phyloP scores from a whole-genome alignment of 2,113 vertebrate genomes.

The Chaetodon auriga region DNA sequence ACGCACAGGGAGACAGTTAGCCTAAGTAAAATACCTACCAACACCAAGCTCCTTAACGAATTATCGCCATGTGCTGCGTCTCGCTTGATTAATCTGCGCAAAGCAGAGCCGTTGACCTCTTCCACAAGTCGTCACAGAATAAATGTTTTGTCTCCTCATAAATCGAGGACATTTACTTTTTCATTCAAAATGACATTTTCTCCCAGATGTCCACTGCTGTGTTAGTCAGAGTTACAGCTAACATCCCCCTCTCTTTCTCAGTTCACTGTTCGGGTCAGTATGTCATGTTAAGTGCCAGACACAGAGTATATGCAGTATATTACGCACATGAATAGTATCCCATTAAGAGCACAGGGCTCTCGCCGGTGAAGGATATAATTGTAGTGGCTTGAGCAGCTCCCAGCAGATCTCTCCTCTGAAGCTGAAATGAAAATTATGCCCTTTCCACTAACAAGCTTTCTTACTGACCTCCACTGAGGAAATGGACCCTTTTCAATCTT shows the following conservation, averaged over 20 bases:
- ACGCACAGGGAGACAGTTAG: neutral
- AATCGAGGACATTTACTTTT: neutral
- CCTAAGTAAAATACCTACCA: neutral
- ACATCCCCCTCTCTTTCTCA: neutral
- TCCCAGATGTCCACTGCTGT: neutral
- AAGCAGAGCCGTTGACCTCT: neutral
- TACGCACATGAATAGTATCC: slow-evolving; percentile 46
- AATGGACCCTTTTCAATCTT: slow-evolving; percentile 34
- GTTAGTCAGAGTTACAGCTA: slow-evolving; percentile 16
- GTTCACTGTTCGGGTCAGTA: slow-evolving; percentile 39
- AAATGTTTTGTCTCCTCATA: neutral
- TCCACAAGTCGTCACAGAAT: neutral
- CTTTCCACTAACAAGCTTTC: slow-evolving; percentile 62
- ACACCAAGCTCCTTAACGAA: neutral
- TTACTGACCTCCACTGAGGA: slow-evolving; percentile 49
- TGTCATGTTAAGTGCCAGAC: slow-evolving; percentile 44
- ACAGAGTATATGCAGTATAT: slow-evolving; percentile 36
- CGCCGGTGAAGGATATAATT: slow-evolving; percentile 54
- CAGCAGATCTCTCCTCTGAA: slow-evolving; percentile 34
- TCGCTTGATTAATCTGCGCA: neutral
- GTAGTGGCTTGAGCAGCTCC: slow-evolving; percentile 43
- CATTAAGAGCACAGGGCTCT: slow-evolving; percentile 46
- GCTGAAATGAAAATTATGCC: slow-evolving; percentile 59
- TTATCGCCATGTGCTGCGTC: neutral
- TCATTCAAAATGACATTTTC: neutral